Evolutionary conservation across 1,140 invertebrate genomes (phyloP), one percentile per base, ranked within the genome.

Genomic region (Polypedilum pembai): DNA sequence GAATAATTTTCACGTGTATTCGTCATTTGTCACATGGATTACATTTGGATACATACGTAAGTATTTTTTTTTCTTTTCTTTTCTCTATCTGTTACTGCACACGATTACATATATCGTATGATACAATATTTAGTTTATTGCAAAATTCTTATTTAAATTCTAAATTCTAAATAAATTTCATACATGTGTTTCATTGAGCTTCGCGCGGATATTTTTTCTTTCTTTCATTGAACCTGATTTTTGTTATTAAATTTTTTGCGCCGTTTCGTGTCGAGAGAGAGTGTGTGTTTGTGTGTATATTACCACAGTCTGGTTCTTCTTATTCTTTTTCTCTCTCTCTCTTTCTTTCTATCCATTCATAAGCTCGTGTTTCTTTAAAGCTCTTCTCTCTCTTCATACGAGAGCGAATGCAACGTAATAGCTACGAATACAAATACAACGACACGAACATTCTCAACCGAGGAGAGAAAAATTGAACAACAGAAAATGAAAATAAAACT

Each of bases 161-260:
- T 33, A 33, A n/a, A 33, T 33, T 33, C 24, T 33, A 33, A 33
- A 33, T 33, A 33, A 33, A 33, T 33, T 33, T 33, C 24, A 3
- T 33, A 33, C 24, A 33, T 33, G 24, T 33, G 24, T 33, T 33
- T 5, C 24, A 33, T 33, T 33, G 24, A 33, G 24, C 24, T 33
- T 56, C 12, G 12, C 45, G 45, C 45, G 45, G 45, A 56, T 56
- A 12, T 56, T 56, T 69, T 18, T 69, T n/a, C n/a, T n/a, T 18
- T 21, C 65, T 69, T 69, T 69, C 65, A 69, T 18, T 69, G 65
- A 69, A 69, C 65, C 65, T 69, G 65, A 69, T 69, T 69, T 66
- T 69, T 69, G 65, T 69, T 69, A 5, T 69, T 69, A 69, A 12
- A n/a, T 56, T 56, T 45, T 56, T 56, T 56, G 45, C 45, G 45